Base-by-base conservation (phyloP, 2,888 invertebrate species). In the Boloria selene region DNA sequence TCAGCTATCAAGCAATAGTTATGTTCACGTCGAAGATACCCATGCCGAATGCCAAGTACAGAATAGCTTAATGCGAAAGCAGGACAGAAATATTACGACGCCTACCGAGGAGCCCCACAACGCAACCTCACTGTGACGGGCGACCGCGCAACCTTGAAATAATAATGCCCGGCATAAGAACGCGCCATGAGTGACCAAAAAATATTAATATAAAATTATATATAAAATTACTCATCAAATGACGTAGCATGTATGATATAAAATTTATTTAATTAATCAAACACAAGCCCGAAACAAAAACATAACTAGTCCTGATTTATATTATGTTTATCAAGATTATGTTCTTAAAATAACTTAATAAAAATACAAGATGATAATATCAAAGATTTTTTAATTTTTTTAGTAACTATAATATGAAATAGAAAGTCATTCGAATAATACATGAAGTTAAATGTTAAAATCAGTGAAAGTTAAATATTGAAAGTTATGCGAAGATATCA, bases 131-230 rank as follows among this genome's bases (percentile, higher is more conserved):
- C 86, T 86, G 90, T 89, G 90, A 86, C 91, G 75, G 73, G 72
- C 77, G 89, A 87, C 88, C 88, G 86, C 84, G 85, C 91, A 91
- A 92, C 92, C 92, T 92, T 92, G 92, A 92, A 92, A 92, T 91
- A 91, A 91, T 91, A 92, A 92, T 92, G 92, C 90, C 88, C 88
- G 85, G 91, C 90, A 92, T 91, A 92, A 90, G 90, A 91, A 88
- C 90, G 90, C 88, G 90, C 88, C 86, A 86, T 87, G 88, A 91
- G 88, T 90, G 90, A 90, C 90, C 90, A 90, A 88, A 90, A 65
- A 88, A 89, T 89, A 88, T 81, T 87, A 85, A 88, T 84, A 85
- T 86, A 84, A 42, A 56, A 38, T 64, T 87, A 85, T 86, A 85
- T 85, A 85, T 84, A 73, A 86, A 26, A 45, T 38, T 38, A 38